Evolutionary conservation across 2,888 invertebrate genomes (phyloP), one percentile per base, ranked within the genome.

Genomic region (Xanthostigma xanthostigma): DNA sequence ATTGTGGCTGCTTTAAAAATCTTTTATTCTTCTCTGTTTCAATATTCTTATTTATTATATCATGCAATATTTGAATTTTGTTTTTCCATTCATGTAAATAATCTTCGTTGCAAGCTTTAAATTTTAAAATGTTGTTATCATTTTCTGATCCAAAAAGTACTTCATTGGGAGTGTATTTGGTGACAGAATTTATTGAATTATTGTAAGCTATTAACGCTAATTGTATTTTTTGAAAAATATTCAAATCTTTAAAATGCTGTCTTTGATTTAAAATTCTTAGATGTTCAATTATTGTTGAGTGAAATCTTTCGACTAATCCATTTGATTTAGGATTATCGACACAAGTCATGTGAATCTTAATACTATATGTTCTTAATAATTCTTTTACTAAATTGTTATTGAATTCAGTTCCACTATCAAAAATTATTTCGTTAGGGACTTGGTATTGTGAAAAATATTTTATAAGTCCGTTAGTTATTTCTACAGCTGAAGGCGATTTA

Each of bases 211-310:
- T 45, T 36, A 45, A 9, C 10, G 45, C 34, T 9, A 35, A 36
- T 12, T 45, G 12, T 12, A 45, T 36, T 36, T 45, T 45, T 9
- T 6, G n/a, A 13, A 13, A 6, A 10, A 45, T n/a, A 11, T 6
- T 36, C 8, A 6, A n/a, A 10, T 45, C 37, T 36, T 35, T 9
- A 45, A 45, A 45, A 9, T 45, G 12, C 9, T 36, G 35, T 36
- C 45, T 34, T 36, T 36, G 34, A 36, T 45, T 36, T 36, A 45
- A 36, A 10, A 45, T 8, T 35, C 36, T 6, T 9, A 45, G n/a
- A 45, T 45, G 45, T 12, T 45, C 45, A 10, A 45, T 45, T 8
- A 45, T n/a, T 36, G 45, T 36, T 9, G 45, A 45, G 13, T 45
- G 45, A 36, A 45, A 45, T 36, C 45, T 35, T 45, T 45, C 45